Percentiles rank a stretch among this genome's conserved stretches.
Conservation (phyloP, 2,797 vertebrate genomes). For the Hydrocynus forskahlii region DNA sequence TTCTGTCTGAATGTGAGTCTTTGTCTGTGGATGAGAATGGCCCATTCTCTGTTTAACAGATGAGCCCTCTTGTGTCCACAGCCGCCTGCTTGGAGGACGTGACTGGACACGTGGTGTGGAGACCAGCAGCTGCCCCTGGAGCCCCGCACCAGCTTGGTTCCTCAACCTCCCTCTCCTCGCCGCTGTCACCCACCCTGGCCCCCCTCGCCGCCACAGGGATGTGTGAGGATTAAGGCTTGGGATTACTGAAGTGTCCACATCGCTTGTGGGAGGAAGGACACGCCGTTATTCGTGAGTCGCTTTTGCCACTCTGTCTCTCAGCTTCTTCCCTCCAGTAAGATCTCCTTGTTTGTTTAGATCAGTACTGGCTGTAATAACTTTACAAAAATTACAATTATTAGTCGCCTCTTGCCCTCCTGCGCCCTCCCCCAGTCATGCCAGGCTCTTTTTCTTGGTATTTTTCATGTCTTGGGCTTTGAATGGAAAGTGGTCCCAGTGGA, state of each 20-base stretch:
- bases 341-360: constrained; percentile 31
- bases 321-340: constrained; percentile 17
- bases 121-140: constrained; percentile 54
- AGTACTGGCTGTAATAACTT: too few relatives aligned
- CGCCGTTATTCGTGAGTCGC: constrained; percentile 72
- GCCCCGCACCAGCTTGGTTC: constrained; percentile 40
- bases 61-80: constrained; percentile 72
- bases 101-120: constrained; percentile 62
- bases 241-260: constrained; percentile 52
- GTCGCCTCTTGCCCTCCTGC: too few relatives aligned
- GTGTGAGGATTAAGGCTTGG: constrained; percentile 54
- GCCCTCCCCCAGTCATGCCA: not conserved
- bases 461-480: constrained; percentile 26
- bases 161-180: constrained; percentile 45
- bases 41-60: constrained; percentile 73
- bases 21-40: constrained; percentile 73
- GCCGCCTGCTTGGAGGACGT: constrained; percentile 68
- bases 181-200: constrained; percentile 47
- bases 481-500: not conserved
- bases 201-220: constrained; percentile 52
- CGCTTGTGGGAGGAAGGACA: constrained; percentile 51
- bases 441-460: not conserved
- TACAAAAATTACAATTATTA: too few relatives aligned
- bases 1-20: constrained; percentile 68
- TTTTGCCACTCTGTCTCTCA: constrained; percentile 47